Base-by-base conservation (phyloP, 2,888 invertebrate genomes). In the Ptycholaimellus sp. region DNA sequence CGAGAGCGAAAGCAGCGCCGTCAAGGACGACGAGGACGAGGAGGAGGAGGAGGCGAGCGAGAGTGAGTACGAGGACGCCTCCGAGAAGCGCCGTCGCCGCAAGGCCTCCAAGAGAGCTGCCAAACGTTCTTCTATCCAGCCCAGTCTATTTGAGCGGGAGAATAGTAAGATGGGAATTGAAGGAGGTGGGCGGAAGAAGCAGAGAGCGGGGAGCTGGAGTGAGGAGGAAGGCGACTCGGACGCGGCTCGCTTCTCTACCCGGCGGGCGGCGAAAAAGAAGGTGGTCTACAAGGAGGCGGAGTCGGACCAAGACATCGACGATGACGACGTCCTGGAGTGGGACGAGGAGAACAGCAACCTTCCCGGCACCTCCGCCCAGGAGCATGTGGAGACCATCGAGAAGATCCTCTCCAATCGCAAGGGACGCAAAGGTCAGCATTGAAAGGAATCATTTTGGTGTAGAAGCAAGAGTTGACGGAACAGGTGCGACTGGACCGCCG, bases 391-490 rank as follows among this genome's bases (percentile, higher is more conserved):
- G 64, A 83, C 81, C 2, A 82, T 93, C 53, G 90, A 93, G 62
- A 73, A 73, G 51, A 74, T 93, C 52, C 65, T 90, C 40, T 74
- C 73, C 7, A 69, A 71, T 46, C 68, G 90, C 43, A 63, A 69
- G 43, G 90, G 85, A 13, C 80, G 76, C 56, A 79, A 75, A 70
- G 83, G 82, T n/a, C n/a, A n/a, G n/a, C n/a, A n/a, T n/a, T n/a
- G n/a, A n/a, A n/a, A n/a, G n/a, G n/a, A n/a, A n/a, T n/a, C n/a
- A n/a, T n/a, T n/a, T n/a, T n/a, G n/a, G n/a, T n/a, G n/a, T n/a
- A n/a, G n/a, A n/a, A n/a, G n/a, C n/a, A n/a, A n/a, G n/a, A n/a
- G n/a, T n/a, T n/a, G n/a, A n/a, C n/a, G n/a, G n/a, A n/a, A n/a
- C 76, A 69, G 85, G 83, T 69, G 81, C 81, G 52, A 82, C 80